Evolutionary conservation across 1,140 invertebrate genomes (phyloP).

Genomic region (Propsilocerus akamusi): DNA sequence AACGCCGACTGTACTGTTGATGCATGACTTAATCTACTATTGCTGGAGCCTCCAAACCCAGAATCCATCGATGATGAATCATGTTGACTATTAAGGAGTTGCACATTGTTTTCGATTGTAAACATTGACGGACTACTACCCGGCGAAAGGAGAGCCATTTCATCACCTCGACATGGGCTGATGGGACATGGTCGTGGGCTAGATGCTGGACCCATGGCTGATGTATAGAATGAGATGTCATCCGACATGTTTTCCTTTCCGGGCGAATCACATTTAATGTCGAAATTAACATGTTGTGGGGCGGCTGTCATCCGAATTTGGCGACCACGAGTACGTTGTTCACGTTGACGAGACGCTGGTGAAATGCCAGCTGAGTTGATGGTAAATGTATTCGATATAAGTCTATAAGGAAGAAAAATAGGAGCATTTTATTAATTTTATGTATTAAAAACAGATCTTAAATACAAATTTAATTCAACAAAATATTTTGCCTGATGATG

Average conservation of each 20-base stretch:
- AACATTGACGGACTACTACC: constrained; percentile 19
- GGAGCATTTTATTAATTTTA: constrained; percentile 4
- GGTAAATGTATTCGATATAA: constrained; percentile 25
- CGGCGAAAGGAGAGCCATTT: constrained; percentile 15
- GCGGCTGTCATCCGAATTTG: constrained; percentile 15
- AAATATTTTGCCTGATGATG: no score
- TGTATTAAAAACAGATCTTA: no score
- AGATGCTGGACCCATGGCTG: constrained; percentile 8
- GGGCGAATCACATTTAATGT: constrained; percentile 5
- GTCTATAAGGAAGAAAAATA: constrained; percentile 16
- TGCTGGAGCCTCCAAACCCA: constrained; percentile 26
- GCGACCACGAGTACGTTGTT: constrained; percentile 13
- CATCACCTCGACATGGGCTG: constrained; percentile 10
- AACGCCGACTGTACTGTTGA: constrained; percentile 12
- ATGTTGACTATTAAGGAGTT: constrained; percentile 9
- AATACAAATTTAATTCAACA: no score
- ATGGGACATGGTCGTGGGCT: constrained; percentile 13
- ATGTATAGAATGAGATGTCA: constrained; percentile 11
- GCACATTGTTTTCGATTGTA: constrained; percentile 11
- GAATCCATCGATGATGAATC: constrained; percentile 39
- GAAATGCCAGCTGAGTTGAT: constrained; percentile 20
- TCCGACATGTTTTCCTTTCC: constrained; percentile 11
- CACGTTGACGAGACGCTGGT: constrained; percentile 8
- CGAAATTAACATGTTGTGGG: neutral
- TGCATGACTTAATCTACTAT: constrained; percentile 12